These are phyloP conservation scores for Melanotaenia nigrans DNA, from an alignment of 2,797 vertebrate species.

Conservation along the genomic window DNA sequence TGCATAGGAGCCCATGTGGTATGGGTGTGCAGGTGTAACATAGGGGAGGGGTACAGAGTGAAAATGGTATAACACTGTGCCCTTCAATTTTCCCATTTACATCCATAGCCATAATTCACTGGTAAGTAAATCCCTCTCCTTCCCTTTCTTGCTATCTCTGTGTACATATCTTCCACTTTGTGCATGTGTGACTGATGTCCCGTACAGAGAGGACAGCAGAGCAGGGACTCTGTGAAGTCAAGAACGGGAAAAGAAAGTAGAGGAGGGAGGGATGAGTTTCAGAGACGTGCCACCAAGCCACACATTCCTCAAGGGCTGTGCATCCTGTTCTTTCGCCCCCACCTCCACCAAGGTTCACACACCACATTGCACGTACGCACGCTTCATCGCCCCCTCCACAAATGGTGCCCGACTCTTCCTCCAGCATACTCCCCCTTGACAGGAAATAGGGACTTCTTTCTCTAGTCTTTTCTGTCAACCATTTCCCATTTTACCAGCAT, in stretches of 20 bases:
- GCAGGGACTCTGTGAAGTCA: slow-evolving; percentile 9
- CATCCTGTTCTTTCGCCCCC: slow-evolving; percentile 84
- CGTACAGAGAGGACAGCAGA: slow-evolving; percentile 4
- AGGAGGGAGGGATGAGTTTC: slow-evolving; percentile 67
- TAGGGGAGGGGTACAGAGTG: slow-evolving; percentile 14
- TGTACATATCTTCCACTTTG: slow-evolving; percentile 35
- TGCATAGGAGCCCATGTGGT: slow-evolving; percentile 6
- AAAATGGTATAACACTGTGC: slow-evolving; percentile 34
- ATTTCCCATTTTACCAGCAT: slow-evolving; percentile 27
- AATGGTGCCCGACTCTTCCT: slow-evolving; percentile 74
- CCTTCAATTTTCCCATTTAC: background rate
- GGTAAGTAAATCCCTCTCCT: slow-evolving; percentile 34
- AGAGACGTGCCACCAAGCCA: slow-evolving; percentile 71
- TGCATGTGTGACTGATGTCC: slow-evolving; percentile 47
- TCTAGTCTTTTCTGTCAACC: slow-evolving; percentile 5
- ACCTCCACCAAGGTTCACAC: slow-evolving; percentile 74
- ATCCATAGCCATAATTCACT: slow-evolving; percentile 5
- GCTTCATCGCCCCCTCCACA: slow-evolving; percentile 39
- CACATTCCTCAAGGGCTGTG: slow-evolving; percentile 83
- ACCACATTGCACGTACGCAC: slow-evolving; percentile 79
- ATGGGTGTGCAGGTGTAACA: slow-evolving; percentile 31
- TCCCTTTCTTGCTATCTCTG: slow-evolving; percentile 48
- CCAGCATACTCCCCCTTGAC: slow-evolving; percentile 75
- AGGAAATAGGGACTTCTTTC: slow-evolving; percentile 81
- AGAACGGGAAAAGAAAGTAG: slow-evolving; percentile 19